Evolutionary conservation across 2,888 invertebrate species (phyloP).

Genomic region (Herminia tarsipennalis): DNA sequence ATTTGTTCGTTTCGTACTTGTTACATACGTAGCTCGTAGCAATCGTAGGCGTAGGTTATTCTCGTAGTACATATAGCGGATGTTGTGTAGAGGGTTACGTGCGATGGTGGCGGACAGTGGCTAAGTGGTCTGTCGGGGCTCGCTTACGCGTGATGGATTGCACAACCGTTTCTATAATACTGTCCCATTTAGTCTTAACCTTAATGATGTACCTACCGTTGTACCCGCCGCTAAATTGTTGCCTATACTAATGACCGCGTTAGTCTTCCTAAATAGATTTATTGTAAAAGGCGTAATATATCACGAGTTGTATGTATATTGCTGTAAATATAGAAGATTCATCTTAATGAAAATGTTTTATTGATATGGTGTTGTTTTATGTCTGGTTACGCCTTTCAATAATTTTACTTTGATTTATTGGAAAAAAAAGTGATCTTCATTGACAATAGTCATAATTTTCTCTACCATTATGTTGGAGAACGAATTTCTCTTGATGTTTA

Average conservation of each 20-base stretch:
- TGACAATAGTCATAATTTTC: no score
- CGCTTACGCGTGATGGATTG: slow-evolving; percentile 75
- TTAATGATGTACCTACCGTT: slow-evolving; percentile 54
- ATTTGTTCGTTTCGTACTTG: slow-evolving; percentile 51
- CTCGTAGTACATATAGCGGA: slow-evolving; percentile 45
- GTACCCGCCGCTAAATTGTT: slow-evolving; percentile 44
- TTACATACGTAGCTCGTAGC: slow-evolving; percentile 36
- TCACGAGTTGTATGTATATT: no score
- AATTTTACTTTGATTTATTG: no score
- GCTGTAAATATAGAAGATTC: no score
- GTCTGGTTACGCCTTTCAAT: no score
- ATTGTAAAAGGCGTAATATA: slow-evolving; percentile 35
- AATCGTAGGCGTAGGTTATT: slow-evolving; percentile 5
- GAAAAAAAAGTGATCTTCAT: no score
- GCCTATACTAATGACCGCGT: slow-evolving; percentile 52
- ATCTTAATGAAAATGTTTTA: no score
- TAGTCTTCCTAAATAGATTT: slow-evolving; percentile 43
- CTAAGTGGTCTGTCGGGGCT: slow-evolving; percentile 77
- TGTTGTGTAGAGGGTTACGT: slow-evolving; percentile 58
- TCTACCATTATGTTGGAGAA: no score
- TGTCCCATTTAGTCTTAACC: slow-evolving; percentile 62
- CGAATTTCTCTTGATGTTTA: no score
- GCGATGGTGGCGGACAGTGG: slow-evolving; percentile 67
- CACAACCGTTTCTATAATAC: slow-evolving; percentile 48
- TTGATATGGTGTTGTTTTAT: no score